A percentile compares a stretch with the other conserved stretches of the same genome.
Evolutionary conservation across 2,113 vertebrate species (phyloP).

Genomic region (Barnardius zonarius): DNA sequence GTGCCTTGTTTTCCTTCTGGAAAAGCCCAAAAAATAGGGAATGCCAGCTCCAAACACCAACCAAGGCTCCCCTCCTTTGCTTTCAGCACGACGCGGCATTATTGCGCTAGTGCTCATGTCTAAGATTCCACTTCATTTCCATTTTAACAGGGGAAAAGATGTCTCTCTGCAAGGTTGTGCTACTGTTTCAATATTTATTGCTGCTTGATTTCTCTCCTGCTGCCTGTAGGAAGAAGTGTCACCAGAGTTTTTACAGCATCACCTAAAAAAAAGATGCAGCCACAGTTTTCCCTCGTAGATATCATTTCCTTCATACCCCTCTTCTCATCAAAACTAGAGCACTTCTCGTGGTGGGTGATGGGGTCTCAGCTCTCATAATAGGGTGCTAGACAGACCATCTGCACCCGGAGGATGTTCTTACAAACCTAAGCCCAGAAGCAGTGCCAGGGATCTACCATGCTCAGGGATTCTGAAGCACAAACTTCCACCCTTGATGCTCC

Average conservation of each 20-base stretch:
- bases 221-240: constrained; percentile 22
- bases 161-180: constrained; percentile 14
- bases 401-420: background rate
- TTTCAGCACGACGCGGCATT: background rate
- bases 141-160: background rate
- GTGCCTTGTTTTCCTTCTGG: background rate
- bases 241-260: constrained; percentile 16
- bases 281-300: background rate
- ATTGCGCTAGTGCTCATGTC: background rate
- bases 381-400: constrained; percentile 65
- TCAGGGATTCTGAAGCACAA: background rate
- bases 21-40: background rate
- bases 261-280: background rate
- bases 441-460: background rate
- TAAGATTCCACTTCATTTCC: background rate
- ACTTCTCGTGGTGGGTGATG: constrained; percentile 42
- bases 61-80: background rate
- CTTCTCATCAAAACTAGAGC: background rate
- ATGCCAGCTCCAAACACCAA: background rate
- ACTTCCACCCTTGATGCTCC: background rate
- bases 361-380: constrained; percentile 48
- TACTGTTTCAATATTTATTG: constrained; percentile 23
- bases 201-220: background rate
- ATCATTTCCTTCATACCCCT: background rate
- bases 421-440: background rate